Percentiles rank a stretch among this genome's conserved stretches.
phyloP scores from a whole-genome alignment of 2,113 vertebrate genomes.

The Cyprinodon variegatus region DNA sequence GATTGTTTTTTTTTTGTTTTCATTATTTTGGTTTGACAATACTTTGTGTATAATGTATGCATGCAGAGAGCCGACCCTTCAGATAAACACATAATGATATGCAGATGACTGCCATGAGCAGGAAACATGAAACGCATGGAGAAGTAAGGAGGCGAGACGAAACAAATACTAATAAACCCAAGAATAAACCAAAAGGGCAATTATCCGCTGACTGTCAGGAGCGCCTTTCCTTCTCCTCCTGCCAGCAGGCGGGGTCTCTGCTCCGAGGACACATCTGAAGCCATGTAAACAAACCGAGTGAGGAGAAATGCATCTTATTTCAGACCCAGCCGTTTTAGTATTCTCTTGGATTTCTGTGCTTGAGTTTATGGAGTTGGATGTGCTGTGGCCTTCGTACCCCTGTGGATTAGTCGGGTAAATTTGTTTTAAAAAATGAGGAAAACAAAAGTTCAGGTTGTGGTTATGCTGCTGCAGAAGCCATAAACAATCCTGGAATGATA shows the following conservation, averaged over 20 bases:
- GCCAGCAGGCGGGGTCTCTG: conserved; percentile 6
- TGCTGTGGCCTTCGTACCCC: neutral
- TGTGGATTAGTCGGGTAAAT: neutral
- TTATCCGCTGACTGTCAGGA: conserved; percentile 41
- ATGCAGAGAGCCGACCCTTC: conserved; percentile 41
- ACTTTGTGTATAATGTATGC: conserved; percentile 64
- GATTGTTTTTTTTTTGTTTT: too few species aligned
- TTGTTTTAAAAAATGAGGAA: neutral
- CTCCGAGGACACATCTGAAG: conserved; percentile 41
- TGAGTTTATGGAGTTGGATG: conserved; percentile 16
- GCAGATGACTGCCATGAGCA: conserved; percentile 44
- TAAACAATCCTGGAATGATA: neutral
- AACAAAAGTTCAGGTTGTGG: neutral
- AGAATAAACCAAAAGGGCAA: conserved; percentile 49
- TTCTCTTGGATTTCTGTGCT: conserved; percentile 17
- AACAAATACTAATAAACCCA: conserved; percentile 43
- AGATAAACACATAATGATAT: conserved; percentile 55
- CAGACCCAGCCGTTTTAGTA: conserved; percentile 15
- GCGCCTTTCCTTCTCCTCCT: neutral
- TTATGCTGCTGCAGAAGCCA: neutral
- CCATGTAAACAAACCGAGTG: conserved; percentile 46
- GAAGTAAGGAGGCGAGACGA: conserved; percentile 19
- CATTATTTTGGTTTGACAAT: conserved; percentile 38
- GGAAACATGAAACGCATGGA: conserved; percentile 28
- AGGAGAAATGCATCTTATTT: conserved; percentile 43